These are phyloP conservation scores for Neodiprion virginianus DNA, from an alignment of 1,140 invertebrate species.

Conservation along the genomic window DNA sequence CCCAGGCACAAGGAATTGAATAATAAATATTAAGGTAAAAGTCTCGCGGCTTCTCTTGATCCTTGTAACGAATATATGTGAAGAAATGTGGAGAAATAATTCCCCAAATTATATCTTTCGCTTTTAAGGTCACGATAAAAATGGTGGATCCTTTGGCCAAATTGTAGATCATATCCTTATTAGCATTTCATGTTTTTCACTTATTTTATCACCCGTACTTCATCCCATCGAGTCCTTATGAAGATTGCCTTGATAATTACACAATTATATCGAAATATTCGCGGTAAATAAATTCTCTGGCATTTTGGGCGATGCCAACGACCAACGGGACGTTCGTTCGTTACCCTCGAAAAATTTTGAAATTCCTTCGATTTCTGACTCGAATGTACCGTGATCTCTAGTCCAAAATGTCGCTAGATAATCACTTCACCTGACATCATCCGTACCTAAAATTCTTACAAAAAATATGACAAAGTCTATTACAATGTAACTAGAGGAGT, in stretches of 20 bases:
- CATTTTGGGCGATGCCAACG: background rate
- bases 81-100: background rate
- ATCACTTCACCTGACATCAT: too few relatives aligned
- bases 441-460: too few relatives aligned
- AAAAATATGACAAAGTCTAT: too few relatives aligned
- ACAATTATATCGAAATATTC: background rate
- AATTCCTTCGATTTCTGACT: conserved; percentile 6
- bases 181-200: background rate
- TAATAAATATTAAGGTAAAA: conserved; percentile 26
- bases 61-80: background rate
- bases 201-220: background rate
- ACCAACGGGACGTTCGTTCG: background rate
- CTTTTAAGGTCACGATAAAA: conserved; percentile 18
- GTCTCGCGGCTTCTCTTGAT: background rate
- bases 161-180: background rate
- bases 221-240: too few relatives aligned
- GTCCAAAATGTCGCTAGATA: too few relatives aligned
- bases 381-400: background rate
- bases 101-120: background rate
- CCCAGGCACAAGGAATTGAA: conserved; percentile 10
- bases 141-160: background rate
- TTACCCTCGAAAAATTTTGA: background rate
- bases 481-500: too few relatives aligned
- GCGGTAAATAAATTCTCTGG: background rate
- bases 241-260: too few relatives aligned